Evolutionary conservation across 2,888 invertebrate genomes (phyloP), one percentile per base, ranked within the genome.

Genomic region (Esperia sulphurella): DNA sequence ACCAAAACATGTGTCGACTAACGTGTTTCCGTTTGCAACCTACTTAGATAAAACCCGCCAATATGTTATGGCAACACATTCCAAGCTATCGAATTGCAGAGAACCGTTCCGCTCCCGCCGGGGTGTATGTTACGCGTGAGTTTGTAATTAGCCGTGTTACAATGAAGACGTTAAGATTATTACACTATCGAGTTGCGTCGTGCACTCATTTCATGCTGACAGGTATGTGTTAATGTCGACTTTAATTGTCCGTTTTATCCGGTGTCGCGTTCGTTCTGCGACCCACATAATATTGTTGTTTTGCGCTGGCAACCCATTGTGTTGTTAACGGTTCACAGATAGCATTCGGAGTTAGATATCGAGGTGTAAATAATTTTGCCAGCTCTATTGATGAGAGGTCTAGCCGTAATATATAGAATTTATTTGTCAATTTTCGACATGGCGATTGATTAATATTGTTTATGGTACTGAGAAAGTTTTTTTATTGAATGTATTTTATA

Each of bases 281-380:
- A 80, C 85, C 85, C 73, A 86, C 83, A 82, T 85, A 74, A 72
- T 77, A 73, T 77, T 75, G 77, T 78, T 78, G 73, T 74, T 79
- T 76, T 74, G 72, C 62, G 59, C 69, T 71, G 65, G 71, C 69
- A 70, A 71, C 68, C 75, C 74, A 84, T 86, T 84, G 83, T 85
- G 63, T 67, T 70, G 68, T 60, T 86, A 87, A 86, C 86, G 85
- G 84, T 78, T 58, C 57, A 53, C 61, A 61, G 71, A 70, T 70
- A 74, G 61, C 69, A 71, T 72, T 76, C 65, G 64, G 63, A 68
- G 69, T 72, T 67, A 53, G 67, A 74, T 75, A 71, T 2, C 21
- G 63, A 57, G 58, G 66, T 61, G 68, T 74, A 69, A 70, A 72
- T 70, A 45, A 49, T 45, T 37, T 42, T 31, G 62, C 65, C 63